Percentiles rank a stretch among this genome's conserved stretches.
These are phyloP conservation scores for Caenorhabditis sp. DNA, from an alignment of 2,888 invertebrate genomes.

Conservation along the genomic window DNA sequence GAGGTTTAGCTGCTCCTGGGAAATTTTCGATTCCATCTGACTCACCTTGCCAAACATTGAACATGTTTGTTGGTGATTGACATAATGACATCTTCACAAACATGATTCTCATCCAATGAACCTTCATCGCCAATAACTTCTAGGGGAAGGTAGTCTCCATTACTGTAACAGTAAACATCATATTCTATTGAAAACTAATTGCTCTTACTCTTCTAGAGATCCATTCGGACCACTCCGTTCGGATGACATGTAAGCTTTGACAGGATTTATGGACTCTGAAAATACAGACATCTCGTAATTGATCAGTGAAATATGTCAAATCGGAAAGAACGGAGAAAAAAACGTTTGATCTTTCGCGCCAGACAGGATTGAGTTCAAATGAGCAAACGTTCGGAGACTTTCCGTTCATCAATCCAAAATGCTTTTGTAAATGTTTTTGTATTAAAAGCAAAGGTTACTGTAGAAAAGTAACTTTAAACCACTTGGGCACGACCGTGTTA, in stretches of 20 bases:
- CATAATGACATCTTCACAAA: conserved; percentile 57
- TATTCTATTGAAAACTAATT: neutral
- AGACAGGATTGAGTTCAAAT: neutral
- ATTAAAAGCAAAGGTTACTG: neutral
- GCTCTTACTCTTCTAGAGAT: conserved; percentile 51
- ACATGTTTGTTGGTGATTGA: conserved; percentile 56
- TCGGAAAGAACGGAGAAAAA: neutral
- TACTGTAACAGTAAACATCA: conserved; percentile 27
- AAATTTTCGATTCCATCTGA: neutral
- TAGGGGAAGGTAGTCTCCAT: conserved; percentile 60
- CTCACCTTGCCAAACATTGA: conserved; percentile 59
- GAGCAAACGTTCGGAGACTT: neutral
- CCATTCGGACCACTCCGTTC: conserved; percentile 55
- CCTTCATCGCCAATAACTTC: conserved; percentile 52
- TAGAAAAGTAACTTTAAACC: neutral
- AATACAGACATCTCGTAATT: neutral
- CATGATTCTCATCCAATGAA: conserved; percentile 43
- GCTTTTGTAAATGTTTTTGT: no score
- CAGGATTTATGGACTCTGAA: neutral
- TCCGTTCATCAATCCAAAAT: no score
- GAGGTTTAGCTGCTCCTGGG: neutral
- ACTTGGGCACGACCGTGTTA: neutral
- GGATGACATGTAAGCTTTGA: conserved; percentile 32
- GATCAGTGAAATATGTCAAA: conserved; percentile 16
- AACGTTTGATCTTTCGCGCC: conserved; percentile 29